Percentiles rank a stretch among this genome's conserved stretches.
phyloP scores from a whole-genome alignment of 2,797 vertebrate genomes.

The Sebastes variabilis region DNA sequence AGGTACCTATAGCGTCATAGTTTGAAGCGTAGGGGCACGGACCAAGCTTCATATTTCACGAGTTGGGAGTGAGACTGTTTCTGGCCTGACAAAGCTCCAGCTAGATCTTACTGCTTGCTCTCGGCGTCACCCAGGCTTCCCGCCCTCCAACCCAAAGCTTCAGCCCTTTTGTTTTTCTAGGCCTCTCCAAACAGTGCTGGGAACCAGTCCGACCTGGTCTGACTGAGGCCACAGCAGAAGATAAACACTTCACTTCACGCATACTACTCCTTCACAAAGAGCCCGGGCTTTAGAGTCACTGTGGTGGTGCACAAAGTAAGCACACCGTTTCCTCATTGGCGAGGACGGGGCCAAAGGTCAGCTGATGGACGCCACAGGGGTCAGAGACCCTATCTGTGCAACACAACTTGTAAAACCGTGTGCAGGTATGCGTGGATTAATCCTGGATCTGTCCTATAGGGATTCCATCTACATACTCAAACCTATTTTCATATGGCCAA shows the following conservation, averaged over 20 bases:
- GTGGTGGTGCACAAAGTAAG: constrained; percentile 48
- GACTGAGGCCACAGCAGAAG: constrained; percentile 76
- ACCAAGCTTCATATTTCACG: neutral
- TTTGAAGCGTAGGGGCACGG: no score
- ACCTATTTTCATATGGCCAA: neutral
- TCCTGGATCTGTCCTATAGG: neutral
- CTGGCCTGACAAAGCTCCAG: neutral
- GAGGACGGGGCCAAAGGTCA: constrained; percentile 64
- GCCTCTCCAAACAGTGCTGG: constrained; percentile 76
- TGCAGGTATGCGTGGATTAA: constrained; percentile 1
- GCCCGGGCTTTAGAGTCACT: constrained; percentile 38
- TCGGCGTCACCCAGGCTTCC: constrained; percentile 23
- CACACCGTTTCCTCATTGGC: constrained; percentile 66
- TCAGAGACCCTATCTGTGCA: constrained; percentile 32
- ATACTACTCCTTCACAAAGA: constrained; percentile 79
- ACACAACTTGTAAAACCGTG: neutral
- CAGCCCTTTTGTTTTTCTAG: constrained; percentile 72
- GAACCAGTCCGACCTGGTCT: constrained; percentile 77
- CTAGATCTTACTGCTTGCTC: constrained; percentile 9
- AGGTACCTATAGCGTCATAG: no score
- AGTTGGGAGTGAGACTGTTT: neutral
- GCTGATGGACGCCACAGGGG: constrained; percentile 41
- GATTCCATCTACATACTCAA: neutral
- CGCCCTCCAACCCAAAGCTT: constrained; percentile 46
- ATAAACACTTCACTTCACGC: constrained; percentile 81